phyloP scores from a whole-genome alignment of 2,888 invertebrate species.

The Apocheima hispidaria region DNA sequence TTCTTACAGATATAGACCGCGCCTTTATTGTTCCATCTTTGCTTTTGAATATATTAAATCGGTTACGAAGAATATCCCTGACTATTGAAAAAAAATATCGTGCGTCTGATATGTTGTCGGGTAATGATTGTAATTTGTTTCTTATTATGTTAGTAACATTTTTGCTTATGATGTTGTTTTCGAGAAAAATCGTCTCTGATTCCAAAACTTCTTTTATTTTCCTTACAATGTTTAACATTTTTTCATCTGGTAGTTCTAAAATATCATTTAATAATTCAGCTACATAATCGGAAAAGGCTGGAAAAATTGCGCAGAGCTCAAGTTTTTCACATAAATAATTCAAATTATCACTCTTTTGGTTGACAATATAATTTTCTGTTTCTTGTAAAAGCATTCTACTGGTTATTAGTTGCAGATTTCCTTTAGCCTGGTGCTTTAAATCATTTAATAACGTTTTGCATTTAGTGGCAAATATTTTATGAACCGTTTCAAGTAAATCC shows the following conservation, averaged over 20 bases:
- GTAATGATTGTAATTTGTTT: conserved; percentile 28
- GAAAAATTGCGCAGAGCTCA: conserved; percentile 53
- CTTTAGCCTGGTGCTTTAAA: neutral
- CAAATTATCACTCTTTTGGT: conserved; percentile 13
- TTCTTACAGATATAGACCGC: conserved; percentile 50
- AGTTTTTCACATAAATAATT: conserved; percentile 22
- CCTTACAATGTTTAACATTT: conserved; percentile 42
- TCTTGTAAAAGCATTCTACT: neutral
- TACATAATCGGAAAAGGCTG: conserved; percentile 54
- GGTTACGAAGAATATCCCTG: conserved; percentile 43
- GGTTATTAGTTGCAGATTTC: neutral
- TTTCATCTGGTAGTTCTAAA: conserved; percentile 47
- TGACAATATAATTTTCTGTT: neutral
- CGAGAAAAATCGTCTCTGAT: conserved; percentile 39
- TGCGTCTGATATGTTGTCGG: conserved; percentile 32
- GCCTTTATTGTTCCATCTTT: conserved; percentile 34
- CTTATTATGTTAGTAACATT: conserved; percentile 39
- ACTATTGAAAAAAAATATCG: conserved; percentile 42
- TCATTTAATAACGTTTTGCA: neutral
- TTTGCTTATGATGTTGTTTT: conserved; percentile 40
- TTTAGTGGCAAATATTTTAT: conserved; percentile 7
- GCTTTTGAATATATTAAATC: conserved; percentile 46
- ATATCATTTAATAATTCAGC: conserved; percentile 50
- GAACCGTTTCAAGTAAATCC: conserved; percentile 9
- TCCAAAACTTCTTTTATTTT: conserved; percentile 31